Evolutionary conservation across 2,797 vertebrate genomes (phyloP).

Genomic region (Arremon aurantiirostris): DNA sequence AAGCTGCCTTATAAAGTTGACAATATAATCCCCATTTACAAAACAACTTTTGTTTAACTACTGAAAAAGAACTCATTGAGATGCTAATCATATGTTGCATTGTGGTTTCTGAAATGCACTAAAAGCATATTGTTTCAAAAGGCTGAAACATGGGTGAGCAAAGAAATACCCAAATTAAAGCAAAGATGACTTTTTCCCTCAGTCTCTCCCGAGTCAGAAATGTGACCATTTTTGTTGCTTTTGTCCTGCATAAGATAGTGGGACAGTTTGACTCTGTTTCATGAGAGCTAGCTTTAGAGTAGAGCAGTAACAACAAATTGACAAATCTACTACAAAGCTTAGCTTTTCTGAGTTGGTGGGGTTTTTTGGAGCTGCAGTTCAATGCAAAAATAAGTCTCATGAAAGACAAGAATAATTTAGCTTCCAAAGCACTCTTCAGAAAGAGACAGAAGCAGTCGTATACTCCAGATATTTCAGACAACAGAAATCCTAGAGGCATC

Average conservation of each 20-base stretch:
- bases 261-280: background rate
- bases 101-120: slow-evolving; percentile 69
- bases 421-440: background rate
- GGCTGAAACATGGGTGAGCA: slow-evolving; percentile 48
- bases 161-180: slow-evolving; percentile 54
- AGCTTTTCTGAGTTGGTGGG: background rate
- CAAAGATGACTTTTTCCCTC: background rate
- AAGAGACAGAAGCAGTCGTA: background rate
- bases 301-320: background rate
- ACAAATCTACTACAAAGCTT: background rate
- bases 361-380: background rate
- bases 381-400: background rate
- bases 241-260: background rate
- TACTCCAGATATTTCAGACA: background rate
- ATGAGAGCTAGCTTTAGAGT: background rate
- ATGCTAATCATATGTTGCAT: slow-evolving; percentile 80
- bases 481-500: background rate
- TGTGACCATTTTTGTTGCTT: background rate
- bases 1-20: slow-evolving; percentile 75
- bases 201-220: background rate
- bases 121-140: slow-evolving; percentile 73
- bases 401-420: background rate
- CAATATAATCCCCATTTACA: slow-evolving; percentile 75
- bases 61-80: slow-evolving; percentile 81
- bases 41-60: slow-evolving; percentile 77